These are phyloP conservation scores for Nasonia vitripennis DNA, from an alignment of 1,140 invertebrate genomes.

Conservation along the genomic window DNA sequence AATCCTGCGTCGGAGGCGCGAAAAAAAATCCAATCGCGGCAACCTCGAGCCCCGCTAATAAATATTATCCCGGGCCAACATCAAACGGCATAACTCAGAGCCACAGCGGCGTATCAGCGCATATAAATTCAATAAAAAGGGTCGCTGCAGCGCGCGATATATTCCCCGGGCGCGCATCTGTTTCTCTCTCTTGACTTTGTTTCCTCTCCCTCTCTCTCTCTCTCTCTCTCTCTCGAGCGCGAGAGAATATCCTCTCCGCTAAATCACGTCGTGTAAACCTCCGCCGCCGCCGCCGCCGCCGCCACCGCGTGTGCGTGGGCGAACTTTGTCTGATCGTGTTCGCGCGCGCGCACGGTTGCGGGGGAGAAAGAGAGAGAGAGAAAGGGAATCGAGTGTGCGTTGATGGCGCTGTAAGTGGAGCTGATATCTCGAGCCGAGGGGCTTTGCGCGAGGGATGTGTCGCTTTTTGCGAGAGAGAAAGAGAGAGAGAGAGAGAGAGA, in stretches of 20 bases:
- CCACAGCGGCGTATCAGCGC: conserved; percentile 27
- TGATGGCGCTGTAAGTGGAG: background rate
- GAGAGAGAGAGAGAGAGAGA: no score
- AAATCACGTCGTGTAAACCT: conserved; percentile 31
- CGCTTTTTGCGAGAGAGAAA: background rate
- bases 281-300: no score
- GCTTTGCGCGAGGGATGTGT: background rate
- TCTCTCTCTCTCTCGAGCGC: background rate
- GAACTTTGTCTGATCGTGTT: background rate
- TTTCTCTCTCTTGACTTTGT: background rate
- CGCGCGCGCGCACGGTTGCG: background rate
- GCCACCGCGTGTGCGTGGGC: background rate
- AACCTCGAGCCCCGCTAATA: conserved; percentile 17
- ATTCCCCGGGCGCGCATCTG: conserved; percentile 37
- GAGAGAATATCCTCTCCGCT: conserved; percentile 18
- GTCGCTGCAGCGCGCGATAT: background rate
- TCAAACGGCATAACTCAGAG: conserved; percentile 28
- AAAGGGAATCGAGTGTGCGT: conserved; percentile 9
- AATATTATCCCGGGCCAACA: conserved; percentile 19
- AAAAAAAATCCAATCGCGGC: conserved; percentile 11
- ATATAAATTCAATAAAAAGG: conserved; percentile 43
- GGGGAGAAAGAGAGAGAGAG: no score
- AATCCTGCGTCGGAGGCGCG: background rate
- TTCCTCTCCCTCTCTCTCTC: background rate
- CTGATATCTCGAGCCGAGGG: background rate